Evolutionary conservation across 2,888 invertebrate genomes (phyloP), one percentile per base, ranked within the genome.

Genomic region (Diadromus collaris): DNA sequence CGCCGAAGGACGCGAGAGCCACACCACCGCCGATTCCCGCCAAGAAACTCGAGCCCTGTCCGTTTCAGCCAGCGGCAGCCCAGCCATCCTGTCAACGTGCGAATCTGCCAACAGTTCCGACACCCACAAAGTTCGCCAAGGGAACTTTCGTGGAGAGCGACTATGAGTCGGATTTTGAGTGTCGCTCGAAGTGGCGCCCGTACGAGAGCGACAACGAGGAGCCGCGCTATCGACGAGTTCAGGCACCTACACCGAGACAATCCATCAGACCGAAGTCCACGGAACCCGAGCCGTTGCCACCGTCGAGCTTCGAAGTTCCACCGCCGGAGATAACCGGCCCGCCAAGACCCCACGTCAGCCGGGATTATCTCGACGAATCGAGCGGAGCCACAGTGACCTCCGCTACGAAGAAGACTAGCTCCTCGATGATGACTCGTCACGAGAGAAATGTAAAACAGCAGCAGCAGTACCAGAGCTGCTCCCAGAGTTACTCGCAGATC

Each of bases 201-300:
- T 93, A 92, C 82, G 93, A 93, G 79, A 94, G 94, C 83, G 94
- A 95, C 83, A 93, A 92, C 16, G 94, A 95, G 83, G 94, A 94
- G 80, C 92, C 92, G 0, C 87, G 91, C 21, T 94, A 93, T 86
- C 91, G 93, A 41, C 92, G 91, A 79, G 93, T 94, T 0, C 90
- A 91, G 79, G 91, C 93, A 1, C 94, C 94, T 21, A 90, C 91
- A 56, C 82, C 88, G 4, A 82, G 87, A 6, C 89, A 91, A 68
- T 86, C 90, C 6, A 83, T 87, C 10, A 90, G 92, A 34, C 93
- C 93, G 0, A 92, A 92, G 83, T 93, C 93, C 0, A 92, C 92
- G 21, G 93, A 93, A 78, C 92, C 92, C 0, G 92, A 92, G 85
- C 92, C 93, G 1, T 82, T 92, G 64, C 92, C 93, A 1, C 93